Evolutionary conservation across 2,888 invertebrate species (phyloP).

Genomic region (Periphyllus acericola): DNA sequence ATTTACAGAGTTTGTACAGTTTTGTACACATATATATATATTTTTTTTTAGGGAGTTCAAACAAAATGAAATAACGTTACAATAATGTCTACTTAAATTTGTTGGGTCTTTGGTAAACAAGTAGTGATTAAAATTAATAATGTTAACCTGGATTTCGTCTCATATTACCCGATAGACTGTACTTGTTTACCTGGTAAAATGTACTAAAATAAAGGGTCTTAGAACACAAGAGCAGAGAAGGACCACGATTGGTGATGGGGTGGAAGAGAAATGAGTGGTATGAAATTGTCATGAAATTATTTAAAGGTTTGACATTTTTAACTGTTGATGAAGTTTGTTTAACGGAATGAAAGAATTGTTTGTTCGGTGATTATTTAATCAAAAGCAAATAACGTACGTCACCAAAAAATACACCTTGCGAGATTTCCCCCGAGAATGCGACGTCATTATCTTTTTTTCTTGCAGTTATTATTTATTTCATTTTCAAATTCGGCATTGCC

Average conservation of each 20-base stretch:
- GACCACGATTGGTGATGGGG: not conserved
- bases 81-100: not conserved
- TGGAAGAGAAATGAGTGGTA: not conserved
- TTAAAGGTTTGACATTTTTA: slow-evolving; percentile 48
- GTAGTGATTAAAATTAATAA: slow-evolving; percentile 48
- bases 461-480: slow-evolving; percentile 46
- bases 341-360: slow-evolving; percentile 59
- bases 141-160: slow-evolving; percentile 7
- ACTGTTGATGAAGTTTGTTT: slow-evolving; percentile 54
- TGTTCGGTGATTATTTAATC: slow-evolving; percentile 61
- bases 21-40: not conserved
- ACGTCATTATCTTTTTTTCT: slow-evolving; percentile 56
- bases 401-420: slow-evolving; percentile 52
- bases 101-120: not conserved
- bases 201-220: slow-evolving; percentile 8
- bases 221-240: not conserved
- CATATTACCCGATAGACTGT: slow-evolving; percentile 30
- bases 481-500: slow-evolving; percentile 27
- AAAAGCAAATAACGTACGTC: slow-evolving; percentile 56
- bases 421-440: slow-evolving; percentile 57
- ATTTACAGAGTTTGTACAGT: not conserved
- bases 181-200: slow-evolving; percentile 4
- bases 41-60: slow-evolving; percentile 4
- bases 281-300: slow-evolving; percentile 48
- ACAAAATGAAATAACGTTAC: not conserved